Percentiles rank a stretch among this genome's conserved stretches.
Evolutionary conservation across 2,888 invertebrate species (phyloP).

Genomic region (Trissonchulus latispiculum): DNA sequence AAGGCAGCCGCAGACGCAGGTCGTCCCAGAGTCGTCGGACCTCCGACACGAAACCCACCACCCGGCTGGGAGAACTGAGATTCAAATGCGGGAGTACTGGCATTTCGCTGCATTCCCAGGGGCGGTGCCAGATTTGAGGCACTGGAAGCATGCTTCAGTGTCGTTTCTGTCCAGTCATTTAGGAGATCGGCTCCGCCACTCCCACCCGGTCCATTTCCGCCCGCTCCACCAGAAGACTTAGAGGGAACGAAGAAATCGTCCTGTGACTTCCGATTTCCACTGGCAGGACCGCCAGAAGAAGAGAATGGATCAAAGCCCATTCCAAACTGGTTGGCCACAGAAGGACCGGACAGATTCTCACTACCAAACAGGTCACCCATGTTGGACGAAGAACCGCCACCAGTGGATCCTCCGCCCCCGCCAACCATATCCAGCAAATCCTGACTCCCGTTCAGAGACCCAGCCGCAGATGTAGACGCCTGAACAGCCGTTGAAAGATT

Average conservation of each 20-base stretch:
- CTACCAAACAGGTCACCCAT: no score
- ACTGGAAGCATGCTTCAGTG: conserved; percentile 16
- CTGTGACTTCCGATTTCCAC: not conserved
- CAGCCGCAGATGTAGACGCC: not conserved
- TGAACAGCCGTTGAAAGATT: not conserved
- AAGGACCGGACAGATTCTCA: no score
- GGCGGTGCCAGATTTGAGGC: not conserved
- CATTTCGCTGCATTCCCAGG: conserved; percentile 15
- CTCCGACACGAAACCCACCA: not conserved
- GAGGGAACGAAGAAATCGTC: conserved; percentile 15
- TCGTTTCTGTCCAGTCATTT: not conserved
- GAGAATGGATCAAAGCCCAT: not conserved
- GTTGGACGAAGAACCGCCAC: no score
- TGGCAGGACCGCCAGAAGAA: not conserved
- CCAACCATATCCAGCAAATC: not conserved
- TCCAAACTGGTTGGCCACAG: not conserved
- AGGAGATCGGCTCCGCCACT: conserved; percentile 1
- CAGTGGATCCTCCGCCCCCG: not conserved
- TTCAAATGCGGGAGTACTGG: conserved; percentile 17
- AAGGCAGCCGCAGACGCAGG: not conserved
- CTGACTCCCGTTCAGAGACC: not conserved
- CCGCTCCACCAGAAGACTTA: not conserved
- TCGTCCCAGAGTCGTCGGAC: not conserved
- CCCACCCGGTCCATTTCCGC: not conserved
- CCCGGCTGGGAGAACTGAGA: not conserved